Percentiles rank a stretch among this genome's conserved stretches.
These are phyloP conservation scores for Lepus townsendii DNA, from an alignment of 2,797 vertebrate genomes.

Conservation along the genomic window DNA sequence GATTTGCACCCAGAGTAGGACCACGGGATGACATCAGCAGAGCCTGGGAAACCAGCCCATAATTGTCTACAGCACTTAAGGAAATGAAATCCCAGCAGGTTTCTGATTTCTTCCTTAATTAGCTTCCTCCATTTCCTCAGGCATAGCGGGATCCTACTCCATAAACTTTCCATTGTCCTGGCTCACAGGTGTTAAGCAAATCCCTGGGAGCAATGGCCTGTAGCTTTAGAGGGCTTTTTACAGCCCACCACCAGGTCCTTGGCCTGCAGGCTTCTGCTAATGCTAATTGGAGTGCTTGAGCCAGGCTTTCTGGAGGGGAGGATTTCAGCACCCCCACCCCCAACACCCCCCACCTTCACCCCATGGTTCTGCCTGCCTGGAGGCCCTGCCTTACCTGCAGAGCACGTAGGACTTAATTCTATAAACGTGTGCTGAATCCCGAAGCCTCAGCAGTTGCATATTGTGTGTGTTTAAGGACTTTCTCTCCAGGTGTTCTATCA, in stretches of 20 bases:
- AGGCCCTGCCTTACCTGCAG: neutral
- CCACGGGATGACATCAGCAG: constrained; percentile 76
- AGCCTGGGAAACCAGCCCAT: constrained; percentile 60
- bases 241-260: neutral
- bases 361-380: neutral
- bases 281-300: neutral
- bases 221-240: constrained; percentile 19
- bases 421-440: neutral
- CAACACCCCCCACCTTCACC: too few relatives aligned
- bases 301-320: neutral
- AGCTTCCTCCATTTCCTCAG: constrained; percentile 70
- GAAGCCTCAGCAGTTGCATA: neutral
- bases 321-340: neutral
- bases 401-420: neutral
- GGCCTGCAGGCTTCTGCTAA: neutral
- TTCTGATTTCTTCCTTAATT: constrained; percentile 78
- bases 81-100: constrained; percentile 85
- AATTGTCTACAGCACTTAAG: constrained; percentile 76
- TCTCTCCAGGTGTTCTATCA: constrained; percentile 33
- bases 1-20: constrained; percentile 36
- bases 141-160: constrained; percentile 36
- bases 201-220: constrained; percentile 64
- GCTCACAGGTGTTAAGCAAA: constrained; percentile 82
- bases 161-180: constrained; percentile 74
- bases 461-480: neutral